Evolutionary conservation across 1,140 invertebrate species (phyloP), one percentile per base, ranked within the genome.

Genomic region (Gryon sp.): DNA sequence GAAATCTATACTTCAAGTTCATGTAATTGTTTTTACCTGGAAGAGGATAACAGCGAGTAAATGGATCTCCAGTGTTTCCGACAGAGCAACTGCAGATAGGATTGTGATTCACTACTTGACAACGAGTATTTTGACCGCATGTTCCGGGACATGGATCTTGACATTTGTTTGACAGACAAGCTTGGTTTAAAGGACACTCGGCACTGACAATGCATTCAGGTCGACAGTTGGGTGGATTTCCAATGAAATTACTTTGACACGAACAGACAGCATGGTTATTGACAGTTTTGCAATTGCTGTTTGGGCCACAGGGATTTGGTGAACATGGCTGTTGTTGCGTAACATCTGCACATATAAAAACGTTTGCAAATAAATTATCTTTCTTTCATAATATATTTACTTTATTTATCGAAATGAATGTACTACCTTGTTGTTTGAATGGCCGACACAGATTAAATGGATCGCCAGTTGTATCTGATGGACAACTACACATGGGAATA

Each of bases 51-150:
- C 94, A 95, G 78, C 91, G 91, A 20, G 90, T 90, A 82, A 94
- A 94, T 32, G 94, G 94, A 91, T 96, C 94, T 62, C 94, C 95
- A 5, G 93, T 95, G 74, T 91, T 91, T 82, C 92, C 92, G 78
- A 91, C 90, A 69, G 90, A 88, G 82, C 93, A 94, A 16, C 89
- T 91, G 80, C 93, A 94, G 43, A 93, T 92, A 2, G 92, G 91
- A 86, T 91, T 92, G 82, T 93, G 92, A 83, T 92, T 92, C 20
- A 92, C 89, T 2, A 93, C 92, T 81, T 91, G 90, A 70, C 94
- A 95, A 18, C 90, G 89, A 2, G 93, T 91, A 82, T 93, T 93
- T 43, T 91, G 89, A 15, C 93, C 93, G 68, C 93, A 95, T 12
- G 92, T 91, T 18, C 92, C 92, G 8, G 92, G 90, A 73, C 92